These are phyloP conservation scores for Trichopoda pennipes DNA, from an alignment of 2,888 invertebrate species.

Conservation along the genomic window DNA sequence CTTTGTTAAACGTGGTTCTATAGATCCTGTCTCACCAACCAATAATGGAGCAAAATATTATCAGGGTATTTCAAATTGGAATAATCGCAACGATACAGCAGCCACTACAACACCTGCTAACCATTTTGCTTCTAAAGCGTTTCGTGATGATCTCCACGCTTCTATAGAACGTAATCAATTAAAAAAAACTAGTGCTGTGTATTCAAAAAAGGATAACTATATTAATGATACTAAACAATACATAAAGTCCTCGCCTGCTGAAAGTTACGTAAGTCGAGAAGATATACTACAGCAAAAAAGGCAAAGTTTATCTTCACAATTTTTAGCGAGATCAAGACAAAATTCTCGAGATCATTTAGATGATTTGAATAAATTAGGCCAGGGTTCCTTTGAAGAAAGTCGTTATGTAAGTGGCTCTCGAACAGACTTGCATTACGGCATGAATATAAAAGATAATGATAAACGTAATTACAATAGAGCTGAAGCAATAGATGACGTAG, in stretches of 20 bases:
- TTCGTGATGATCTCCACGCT: conserved; percentile 80
- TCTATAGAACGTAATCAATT: conserved; percentile 79
- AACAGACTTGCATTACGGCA: conserved; percentile 74
- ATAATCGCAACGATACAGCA: conserved; percentile 83
- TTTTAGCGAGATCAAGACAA: conserved; percentile 76
- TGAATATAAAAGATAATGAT: conserved; percentile 70
- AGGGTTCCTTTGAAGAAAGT: conserved; percentile 70
- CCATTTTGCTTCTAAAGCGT: conserved; percentile 80
- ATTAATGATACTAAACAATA: conserved; percentile 46
- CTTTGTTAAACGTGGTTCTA: conserved; percentile 79
- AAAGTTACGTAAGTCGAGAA: conserved; percentile 79
- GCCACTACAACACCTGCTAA: conserved; percentile 71
- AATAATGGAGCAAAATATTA: conserved; percentile 81
- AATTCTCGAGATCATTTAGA: conserved; percentile 78
- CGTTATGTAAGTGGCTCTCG: conserved; percentile 75
- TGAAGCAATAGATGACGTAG: conserved; percentile 57
- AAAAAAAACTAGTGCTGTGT: conserved; percentile 72
- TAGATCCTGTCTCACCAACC: conserved; percentile 73
- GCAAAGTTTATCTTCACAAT: conserved; percentile 77
- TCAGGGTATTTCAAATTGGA: conserved; percentile 91
- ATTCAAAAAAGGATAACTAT: conserved; percentile 68
- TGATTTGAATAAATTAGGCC: conserved; percentile 74
- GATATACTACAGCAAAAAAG: conserved; percentile 80
- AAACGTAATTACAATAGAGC: conserved; percentile 70
- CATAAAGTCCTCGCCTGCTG: conserved; percentile 68